Evolutionary conservation across 1,140 invertebrate species (phyloP).

Genomic region (Mya arenaria): DNA sequence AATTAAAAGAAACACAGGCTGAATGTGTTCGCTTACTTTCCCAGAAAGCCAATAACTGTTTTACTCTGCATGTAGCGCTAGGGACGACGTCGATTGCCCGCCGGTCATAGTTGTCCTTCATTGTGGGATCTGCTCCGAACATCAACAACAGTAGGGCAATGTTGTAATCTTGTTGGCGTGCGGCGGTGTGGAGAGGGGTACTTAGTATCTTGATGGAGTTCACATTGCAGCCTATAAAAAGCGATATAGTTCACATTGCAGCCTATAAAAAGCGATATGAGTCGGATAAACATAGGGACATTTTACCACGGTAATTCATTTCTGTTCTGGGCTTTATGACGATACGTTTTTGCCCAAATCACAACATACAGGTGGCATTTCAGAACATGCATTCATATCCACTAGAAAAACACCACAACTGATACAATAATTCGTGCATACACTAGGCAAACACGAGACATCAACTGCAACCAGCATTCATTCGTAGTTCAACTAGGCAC

Average conservation of each 20-base stretch:
- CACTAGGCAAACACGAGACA: no score
- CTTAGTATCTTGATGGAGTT: slow-evolving; percentile 76
- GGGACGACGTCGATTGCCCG: slow-evolving; percentile 63
- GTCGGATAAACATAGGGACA: no score
- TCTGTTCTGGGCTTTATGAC: no score
- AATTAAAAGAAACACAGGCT: background rate
- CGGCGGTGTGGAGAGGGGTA: slow-evolving; percentile 76
- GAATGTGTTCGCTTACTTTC: slow-evolving; percentile 70
- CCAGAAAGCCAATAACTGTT: slow-evolving; percentile 64
- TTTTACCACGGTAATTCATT: no score
- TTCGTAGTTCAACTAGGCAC: no score
- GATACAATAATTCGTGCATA: no score
- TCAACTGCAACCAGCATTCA: no score
- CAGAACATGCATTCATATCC: no score
- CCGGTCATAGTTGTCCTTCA: slow-evolving; percentile 64
- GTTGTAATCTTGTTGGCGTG: slow-evolving; percentile 62
- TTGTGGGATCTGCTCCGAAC: slow-evolving; percentile 68
- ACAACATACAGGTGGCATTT: no score
- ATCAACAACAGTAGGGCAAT: slow-evolving; percentile 66
- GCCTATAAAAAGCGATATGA: slow-evolving; percentile 57
- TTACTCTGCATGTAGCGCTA: slow-evolving; percentile 51
- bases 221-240: slow-evolving; percentile 70
- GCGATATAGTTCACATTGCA: slow-evolving; percentile 68
- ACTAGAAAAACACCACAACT: no score
- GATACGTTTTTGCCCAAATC: no score